Evolutionary conservation across 2,888 invertebrate genomes (phyloP).

Genomic region (Patella caerulea): DNA sequence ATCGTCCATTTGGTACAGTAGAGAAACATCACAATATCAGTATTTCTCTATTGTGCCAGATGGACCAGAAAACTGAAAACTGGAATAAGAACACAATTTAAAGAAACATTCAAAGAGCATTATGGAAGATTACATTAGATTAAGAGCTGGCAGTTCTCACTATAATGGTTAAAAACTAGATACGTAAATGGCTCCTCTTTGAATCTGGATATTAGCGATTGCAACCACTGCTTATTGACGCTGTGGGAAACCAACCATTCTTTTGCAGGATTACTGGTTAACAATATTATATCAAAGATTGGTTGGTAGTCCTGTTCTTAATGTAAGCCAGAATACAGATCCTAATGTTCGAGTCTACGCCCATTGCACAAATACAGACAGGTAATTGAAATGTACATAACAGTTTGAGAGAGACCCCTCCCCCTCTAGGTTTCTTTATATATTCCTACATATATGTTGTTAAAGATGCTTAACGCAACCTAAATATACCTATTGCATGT

Average conservation of each 20-base stretch:
- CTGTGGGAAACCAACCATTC: too few relatives aligned
- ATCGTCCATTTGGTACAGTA: too few relatives aligned
- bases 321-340: slow-evolving; percentile 20
- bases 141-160: too few relatives aligned
- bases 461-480: too few relatives aligned
- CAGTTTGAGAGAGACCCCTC: background rate
- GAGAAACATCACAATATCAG: too few relatives aligned
- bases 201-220: too few relatives aligned
- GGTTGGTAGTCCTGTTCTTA: slow-evolving; percentile 81
- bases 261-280: slow-evolving; percentile 80
- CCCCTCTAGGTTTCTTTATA: background rate
- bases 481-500: too few relatives aligned
- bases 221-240: too few relatives aligned
- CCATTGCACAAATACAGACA: slow-evolving; percentile 77
- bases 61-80: slow-evolving; percentile 75
- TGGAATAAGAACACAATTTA: slow-evolving; percentile 9
- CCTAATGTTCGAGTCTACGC: slow-evolving; percentile 78
- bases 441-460: background rate
- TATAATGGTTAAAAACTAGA: too few relatives aligned
- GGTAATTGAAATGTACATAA: background rate
- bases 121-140: too few relatives aligned
- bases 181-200: too few relatives aligned
- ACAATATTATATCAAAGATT: slow-evolving; percentile 83
- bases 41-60: slow-evolving; percentile 78
- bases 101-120: too few relatives aligned